Conservation (phyloP, 2,888 invertebrate genomes). For the Stenolophus ochropezus region DNA sequence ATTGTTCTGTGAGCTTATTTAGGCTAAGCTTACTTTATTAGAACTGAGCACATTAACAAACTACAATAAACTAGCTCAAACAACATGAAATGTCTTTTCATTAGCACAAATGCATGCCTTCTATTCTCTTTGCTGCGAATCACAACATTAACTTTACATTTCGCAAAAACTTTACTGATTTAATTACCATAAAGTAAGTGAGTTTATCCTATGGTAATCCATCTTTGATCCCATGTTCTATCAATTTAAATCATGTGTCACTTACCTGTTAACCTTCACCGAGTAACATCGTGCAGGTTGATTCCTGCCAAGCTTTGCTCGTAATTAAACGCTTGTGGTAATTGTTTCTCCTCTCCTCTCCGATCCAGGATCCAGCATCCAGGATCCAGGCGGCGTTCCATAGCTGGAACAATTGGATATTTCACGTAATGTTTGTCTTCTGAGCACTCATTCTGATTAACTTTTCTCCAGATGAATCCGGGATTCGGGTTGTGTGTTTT, state of each 20-base stretch:
- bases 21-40: too few relatives aligned
- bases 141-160: too few relatives aligned
- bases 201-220: neutral
- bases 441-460: constrained; percentile 37
- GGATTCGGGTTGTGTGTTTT: neutral
- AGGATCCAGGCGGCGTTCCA: too few relatives aligned
- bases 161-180: neutral
- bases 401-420: constrained; percentile 22
- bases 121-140: too few relatives aligned
- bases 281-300: neutral
- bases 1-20: too few relatives aligned
- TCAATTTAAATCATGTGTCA: constrained; percentile 15
- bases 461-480: constrained; percentile 8
- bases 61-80: too few relatives aligned
- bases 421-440: constrained; percentile 19
- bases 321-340: constrained; percentile 21
- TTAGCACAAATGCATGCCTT: too few relatives aligned
- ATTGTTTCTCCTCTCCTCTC: neutral
- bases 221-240: neutral
- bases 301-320: neutral
- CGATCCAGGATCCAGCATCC: neutral
- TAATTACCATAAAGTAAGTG: neutral
- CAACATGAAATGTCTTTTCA: too few relatives aligned
- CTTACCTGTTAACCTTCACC: constrained; percentile 17
- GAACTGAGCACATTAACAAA: too few relatives aligned